phyloP scores from a whole-genome alignment of 2,888 invertebrate species.

The Philereme transversata region DNA sequence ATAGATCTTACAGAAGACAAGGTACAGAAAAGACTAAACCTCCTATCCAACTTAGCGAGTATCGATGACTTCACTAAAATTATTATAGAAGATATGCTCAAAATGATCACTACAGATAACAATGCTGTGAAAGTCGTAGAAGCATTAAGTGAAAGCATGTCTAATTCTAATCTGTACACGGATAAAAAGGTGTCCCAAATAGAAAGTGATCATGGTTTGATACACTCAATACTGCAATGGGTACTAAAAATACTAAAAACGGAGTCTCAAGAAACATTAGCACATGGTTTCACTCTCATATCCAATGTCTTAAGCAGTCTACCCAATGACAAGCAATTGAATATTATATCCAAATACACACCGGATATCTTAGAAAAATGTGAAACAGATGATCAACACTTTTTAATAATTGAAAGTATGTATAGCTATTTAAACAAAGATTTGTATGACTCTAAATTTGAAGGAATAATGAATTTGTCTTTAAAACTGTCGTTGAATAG shows the following conservation, averaged over 20 bases:
- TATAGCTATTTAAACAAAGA: conserved; percentile 74
- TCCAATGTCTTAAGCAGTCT: conserved; percentile 66
- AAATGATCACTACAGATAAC: conserved; percentile 55
- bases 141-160: conserved; percentile 64
- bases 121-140: conserved; percentile 61
- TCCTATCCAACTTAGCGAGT: conserved; percentile 73
- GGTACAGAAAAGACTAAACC: conserved; percentile 68
- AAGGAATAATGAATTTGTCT: conserved; percentile 63
- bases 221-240: conserved; percentile 69
- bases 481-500: conserved; percentile 63
- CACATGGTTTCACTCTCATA: conserved; percentile 62
- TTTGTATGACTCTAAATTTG: conserved; percentile 58
- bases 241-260: conserved; percentile 57
- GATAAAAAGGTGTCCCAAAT: conserved; percentile 67
- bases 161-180: conserved; percentile 60
- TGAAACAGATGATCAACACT: conserved; percentile 55
- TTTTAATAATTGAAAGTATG: conserved; percentile 78
- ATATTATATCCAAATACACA: conserved; percentile 57
- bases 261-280: conserved; percentile 47
- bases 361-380: conserved; percentile 55
- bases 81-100: conserved; percentile 73
- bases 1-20: conserved; percentile 61
- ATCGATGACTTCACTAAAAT: conserved; percentile 76
- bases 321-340: conserved; percentile 59
- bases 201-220: conserved; percentile 72